phyloP scores from a whole-genome alignment of 2,113 vertebrate genomes.

The Gavialis gangeticus region DNA sequence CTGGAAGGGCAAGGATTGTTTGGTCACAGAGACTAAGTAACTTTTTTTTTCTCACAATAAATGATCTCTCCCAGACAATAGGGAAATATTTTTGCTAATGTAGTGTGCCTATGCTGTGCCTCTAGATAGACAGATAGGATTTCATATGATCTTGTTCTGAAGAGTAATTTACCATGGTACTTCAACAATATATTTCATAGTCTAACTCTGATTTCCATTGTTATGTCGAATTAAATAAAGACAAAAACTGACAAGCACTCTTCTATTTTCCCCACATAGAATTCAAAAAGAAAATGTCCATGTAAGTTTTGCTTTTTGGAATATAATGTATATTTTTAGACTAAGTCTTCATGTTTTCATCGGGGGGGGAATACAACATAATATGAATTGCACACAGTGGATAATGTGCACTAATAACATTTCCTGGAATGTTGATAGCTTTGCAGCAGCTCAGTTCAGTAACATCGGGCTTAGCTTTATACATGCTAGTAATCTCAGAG shows the following conservation, averaged over 20 bases:
- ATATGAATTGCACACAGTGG: background rate
- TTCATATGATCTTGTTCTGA: background rate
- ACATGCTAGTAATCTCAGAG: background rate
- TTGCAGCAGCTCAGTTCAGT: background rate
- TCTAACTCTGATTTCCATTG: background rate
- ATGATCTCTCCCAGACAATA: background rate
- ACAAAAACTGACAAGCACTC: background rate
- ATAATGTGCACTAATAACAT: background rate
- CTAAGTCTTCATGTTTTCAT: background rate
- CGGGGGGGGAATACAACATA: fast-evolving
- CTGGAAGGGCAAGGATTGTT: background rate
- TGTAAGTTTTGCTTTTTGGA: background rate
- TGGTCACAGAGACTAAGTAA: background rate
- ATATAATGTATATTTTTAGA: background rate
- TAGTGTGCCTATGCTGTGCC: fast-evolving
- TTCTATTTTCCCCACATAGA: background rate
- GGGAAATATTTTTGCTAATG: background rate
- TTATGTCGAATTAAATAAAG: background rate
- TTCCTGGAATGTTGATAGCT: background rate
- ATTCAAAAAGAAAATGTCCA: background rate
- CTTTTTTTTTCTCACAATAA: background rate
- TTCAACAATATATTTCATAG: background rate
- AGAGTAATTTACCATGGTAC: background rate
- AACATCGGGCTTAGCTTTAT: background rate
- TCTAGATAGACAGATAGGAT: background rate